Percentiles rank a stretch among this genome's conserved stretches.
Evolutionary conservation across 2,113 vertebrate species (phyloP).

Genomic region (Boulengeromyrus knoepffleri): DNA sequence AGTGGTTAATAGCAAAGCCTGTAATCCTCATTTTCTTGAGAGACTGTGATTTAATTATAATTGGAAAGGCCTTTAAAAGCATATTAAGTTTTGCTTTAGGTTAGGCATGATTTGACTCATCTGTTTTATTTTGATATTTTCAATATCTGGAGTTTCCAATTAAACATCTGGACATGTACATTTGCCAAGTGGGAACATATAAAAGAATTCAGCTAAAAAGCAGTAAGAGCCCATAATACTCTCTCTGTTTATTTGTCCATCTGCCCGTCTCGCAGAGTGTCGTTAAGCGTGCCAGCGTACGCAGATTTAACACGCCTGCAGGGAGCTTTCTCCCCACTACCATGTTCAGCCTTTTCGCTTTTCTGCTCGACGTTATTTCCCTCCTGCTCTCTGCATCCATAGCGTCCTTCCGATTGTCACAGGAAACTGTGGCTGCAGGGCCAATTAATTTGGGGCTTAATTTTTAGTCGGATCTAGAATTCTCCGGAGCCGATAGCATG

Average conservation of each 20-base stretch:
- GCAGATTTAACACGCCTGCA: background rate
- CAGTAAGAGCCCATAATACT: background rate
- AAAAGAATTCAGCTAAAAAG: background rate
- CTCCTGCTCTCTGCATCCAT: background rate
- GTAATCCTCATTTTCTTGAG: slow-evolving; percentile 9
- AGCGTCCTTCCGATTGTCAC: background rate
- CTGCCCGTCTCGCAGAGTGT: background rate
- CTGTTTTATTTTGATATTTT: slow-evolving; percentile 40
- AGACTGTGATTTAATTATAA: slow-evolving; percentile 8
- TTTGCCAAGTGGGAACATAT: slow-evolving; percentile 33
- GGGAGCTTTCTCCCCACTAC: background rate
- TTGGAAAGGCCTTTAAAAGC: slow-evolving; percentile 2
- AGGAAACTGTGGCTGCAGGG: background rate
- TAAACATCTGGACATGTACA: slow-evolving; percentile 35
- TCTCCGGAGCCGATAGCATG: background rate
- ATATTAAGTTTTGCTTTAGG: slow-evolving; percentile 4
- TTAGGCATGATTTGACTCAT: slow-evolving; percentile 13
- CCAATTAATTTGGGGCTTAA: background rate
- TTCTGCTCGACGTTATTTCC: background rate
- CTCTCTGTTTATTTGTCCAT: background rate
- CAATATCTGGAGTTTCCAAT: slow-evolving; percentile 38
- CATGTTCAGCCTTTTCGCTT: background rate
- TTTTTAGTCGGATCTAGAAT: background rate
- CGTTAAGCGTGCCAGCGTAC: background rate
- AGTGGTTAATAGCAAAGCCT: background rate